Evolutionary conservation across 35 echinoderm and acorn worm genomes (phyloP), one percentile per base, ranked within the genome.

Genomic region (Lytechinus pictus): DNA sequence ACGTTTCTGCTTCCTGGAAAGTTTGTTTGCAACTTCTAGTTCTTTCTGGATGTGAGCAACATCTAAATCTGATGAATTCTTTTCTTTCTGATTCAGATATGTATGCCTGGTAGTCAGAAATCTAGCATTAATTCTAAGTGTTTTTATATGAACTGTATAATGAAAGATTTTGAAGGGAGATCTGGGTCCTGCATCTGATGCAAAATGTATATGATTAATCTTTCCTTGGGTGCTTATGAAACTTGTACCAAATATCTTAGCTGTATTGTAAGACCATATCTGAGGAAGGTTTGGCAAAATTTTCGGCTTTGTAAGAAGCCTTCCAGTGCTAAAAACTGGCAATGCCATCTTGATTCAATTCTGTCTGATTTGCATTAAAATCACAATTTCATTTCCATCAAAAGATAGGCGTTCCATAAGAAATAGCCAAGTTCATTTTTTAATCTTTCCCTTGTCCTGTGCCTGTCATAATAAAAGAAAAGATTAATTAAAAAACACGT

Each of bases 31-130:
- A 54, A 24, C 92, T 54, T 55, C 92, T 11, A 93, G 54, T 93
- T 93, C 92, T n/a, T 93, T 93, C 24, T 93, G 29, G 52, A 93
- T 93, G 92, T 93, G 55, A 53, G 28, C 92, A 11, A 93, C 52
- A 4, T 93, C 92, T 12, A 54, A 44, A 14, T 90, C 28, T 29
- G 88, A 13, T 12, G 88, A n/a, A 9, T 90, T 90, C 27, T 28
- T 9, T 90, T 90, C 88, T 54, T 12, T 54, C 88, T 54, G 29
- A 21, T 90, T 12, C 4, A 90, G 88, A 27, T 9, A 54, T 33
- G 52, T 6, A 8, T 90, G 52, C 52, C 28, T 28, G 88, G 66
- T 79, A 79, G 19, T 79, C 21, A 79, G 66, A 7, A n/a, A 79
- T 79, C 66, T 79, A 6, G 66, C 14, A 79, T 79, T 79, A 8